Percentiles rank a stretch among this genome's conserved stretches.
Evolutionary conservation across 2,797 vertebrate genomes (phyloP).

Genomic region (Lacerta agilis): DNA sequence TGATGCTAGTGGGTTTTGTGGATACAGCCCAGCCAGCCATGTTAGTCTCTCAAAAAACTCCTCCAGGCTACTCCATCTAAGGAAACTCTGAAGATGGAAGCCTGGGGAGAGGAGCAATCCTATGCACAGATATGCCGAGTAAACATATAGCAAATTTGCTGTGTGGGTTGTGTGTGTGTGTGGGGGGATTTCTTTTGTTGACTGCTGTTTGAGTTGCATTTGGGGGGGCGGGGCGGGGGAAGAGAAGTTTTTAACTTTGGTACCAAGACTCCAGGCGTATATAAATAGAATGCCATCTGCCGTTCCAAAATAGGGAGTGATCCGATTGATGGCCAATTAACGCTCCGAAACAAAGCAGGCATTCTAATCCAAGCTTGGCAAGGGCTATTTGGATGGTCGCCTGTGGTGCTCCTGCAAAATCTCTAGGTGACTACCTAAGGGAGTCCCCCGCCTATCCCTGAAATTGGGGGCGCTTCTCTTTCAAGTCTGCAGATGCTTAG

Average conservation of each 20-base stretch:
- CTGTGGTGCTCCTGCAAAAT: neutral
- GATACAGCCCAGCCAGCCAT: neutral
- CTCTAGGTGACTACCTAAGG: neutral
- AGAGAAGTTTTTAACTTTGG: too few relatives aligned
- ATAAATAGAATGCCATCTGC: neutral
- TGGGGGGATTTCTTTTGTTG: neutral
- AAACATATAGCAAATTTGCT: neutral
- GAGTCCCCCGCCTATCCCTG: neutral
- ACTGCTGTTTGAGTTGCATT: neutral
- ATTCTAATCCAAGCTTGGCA: neutral
- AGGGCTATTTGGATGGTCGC: neutral
- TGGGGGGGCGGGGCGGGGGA: too few relatives aligned
- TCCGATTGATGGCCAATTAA: neutral
- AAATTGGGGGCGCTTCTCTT: neutral
- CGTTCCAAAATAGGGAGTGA: neutral
- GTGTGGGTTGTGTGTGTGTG: neutral
- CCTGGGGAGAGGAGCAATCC: too few relatives aligned
- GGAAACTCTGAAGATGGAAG: neutral
- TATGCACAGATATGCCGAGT: neutral
- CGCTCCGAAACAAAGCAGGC: neutral
- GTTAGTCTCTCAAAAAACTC: neutral
- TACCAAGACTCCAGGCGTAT: neutral
- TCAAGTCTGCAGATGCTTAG: neutral
- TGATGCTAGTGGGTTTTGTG: neutral
- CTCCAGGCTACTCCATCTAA: neutral